Percentiles rank a stretch among this genome's conserved stretches.
These are phyloP conservation scores for Ariopsis seemanni DNA, from an alignment of 2,113 vertebrate genomes.

Conservation along the genomic window DNA sequence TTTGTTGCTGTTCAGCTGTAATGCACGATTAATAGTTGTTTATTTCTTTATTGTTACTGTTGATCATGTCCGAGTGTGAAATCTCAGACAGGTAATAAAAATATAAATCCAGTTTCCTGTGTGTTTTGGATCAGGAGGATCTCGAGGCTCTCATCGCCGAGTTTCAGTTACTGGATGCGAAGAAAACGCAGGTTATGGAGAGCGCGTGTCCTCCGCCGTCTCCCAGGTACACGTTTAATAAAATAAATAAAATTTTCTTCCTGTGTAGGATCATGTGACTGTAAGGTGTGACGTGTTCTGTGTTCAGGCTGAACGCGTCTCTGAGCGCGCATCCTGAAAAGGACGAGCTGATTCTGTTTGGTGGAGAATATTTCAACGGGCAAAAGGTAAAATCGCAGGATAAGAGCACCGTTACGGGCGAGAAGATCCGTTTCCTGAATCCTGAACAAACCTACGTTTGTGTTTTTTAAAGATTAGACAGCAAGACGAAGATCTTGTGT, in stretches of 20 bases:
- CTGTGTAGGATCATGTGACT: neutral
- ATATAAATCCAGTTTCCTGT: neutral
- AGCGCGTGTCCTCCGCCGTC: conserved; percentile 80
- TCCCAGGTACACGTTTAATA: conserved; percentile 72
- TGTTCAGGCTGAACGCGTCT: conserved; percentile 83
- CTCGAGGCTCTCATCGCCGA: conserved; percentile 91
- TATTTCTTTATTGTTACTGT: neutral
- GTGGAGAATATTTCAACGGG: conserved; percentile 98
- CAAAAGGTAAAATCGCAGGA: conserved; percentile 79
- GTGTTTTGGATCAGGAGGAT: conserved; percentile 80
- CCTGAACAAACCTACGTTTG: too few species aligned
- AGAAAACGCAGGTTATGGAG: conserved; percentile 86
- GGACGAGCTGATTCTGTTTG: conserved; percentile 94
- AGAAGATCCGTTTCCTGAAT: neutral
- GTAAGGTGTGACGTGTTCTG: conserved; percentile 1
- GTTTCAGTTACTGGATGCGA: conserved; percentile 89
- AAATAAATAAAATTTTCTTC: too few species aligned
- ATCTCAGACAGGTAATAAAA: neutral
- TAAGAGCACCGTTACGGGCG: conserved; percentile 9
- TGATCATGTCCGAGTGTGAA: neutral
- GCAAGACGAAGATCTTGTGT: too few species aligned
- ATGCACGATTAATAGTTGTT: neutral
- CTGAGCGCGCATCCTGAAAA: conserved; percentile 88
- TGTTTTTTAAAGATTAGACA: too few species aligned
- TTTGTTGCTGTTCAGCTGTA: neutral